Evolutionary conservation across 2,797 vertebrate species (phyloP), one percentile per base, ranked within the genome.

Genomic region (Sarcoramphus papa): DNA sequence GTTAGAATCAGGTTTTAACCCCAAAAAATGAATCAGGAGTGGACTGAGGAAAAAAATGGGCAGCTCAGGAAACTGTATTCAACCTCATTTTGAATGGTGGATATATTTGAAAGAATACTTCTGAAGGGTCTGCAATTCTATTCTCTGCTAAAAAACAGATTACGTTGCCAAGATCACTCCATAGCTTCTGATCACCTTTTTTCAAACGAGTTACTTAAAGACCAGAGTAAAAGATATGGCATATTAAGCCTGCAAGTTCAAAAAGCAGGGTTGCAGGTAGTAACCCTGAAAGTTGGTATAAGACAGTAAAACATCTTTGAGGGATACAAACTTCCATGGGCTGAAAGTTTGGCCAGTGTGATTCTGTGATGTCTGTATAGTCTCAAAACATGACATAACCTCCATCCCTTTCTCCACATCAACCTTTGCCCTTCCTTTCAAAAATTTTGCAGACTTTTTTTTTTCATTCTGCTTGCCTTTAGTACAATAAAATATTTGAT

Each of bases 11-110:
- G 5, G 4, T 65, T 78, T 88, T 50, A 64, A 68, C 5, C 7
- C 8, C 2, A 0, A 25, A 54, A 77, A 73, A 27, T 24, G 1
- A 6, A 54, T n/a, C 13, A 33, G 6, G 11, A 28, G 3, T 19
- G 1, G 23, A 43, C 10, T 50, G 47, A 12, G 2, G 5, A 8
- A 60, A 83, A 78, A 74, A 48, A 1, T 50, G 22, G 35, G 19
- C 45, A 75, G 4, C 17, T 56, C 2, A 21, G 47, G 37, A 83
- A 79, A 65, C 7, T 33, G 3, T 27, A 17, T 74, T 83, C 14
- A 64, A 13, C 12, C 41, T 47, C n/a, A 47, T 12, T 54, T 64
- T 73, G 59, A 73, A 53, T 19, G 8, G 13, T 47, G 15, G 11
- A n/a, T 75, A 27, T 41, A 56, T 75, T 27, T 51, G 31, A 75